Conservation (phyloP, 2,113 vertebrate species). For the Sminthopsis crassicaudata region DNA sequence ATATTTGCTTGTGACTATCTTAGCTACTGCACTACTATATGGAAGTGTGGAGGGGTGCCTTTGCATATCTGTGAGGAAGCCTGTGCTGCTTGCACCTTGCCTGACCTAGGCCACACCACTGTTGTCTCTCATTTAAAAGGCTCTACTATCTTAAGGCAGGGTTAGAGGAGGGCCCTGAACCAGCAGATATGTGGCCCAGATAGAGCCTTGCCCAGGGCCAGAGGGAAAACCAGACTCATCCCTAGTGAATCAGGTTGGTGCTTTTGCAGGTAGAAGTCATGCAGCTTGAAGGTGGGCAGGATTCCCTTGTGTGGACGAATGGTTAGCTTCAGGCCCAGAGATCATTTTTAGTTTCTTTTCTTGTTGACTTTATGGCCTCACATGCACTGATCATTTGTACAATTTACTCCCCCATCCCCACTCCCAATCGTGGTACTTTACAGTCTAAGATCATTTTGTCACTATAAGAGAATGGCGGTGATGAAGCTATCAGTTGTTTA, state of each 20-base stretch:
- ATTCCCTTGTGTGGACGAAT: neutral
- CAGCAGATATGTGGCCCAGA: conserved; percentile 35
- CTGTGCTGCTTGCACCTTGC: neutral
- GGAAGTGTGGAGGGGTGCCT: neutral
- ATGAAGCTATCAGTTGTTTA: conserved; percentile 2
- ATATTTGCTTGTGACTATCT: conserved; percentile 53
- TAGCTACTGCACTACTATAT: neutral
- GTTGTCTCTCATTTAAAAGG: conserved; percentile 20
- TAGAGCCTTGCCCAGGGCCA: neutral
- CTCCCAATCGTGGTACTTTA: neutral
- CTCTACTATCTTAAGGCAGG: conserved; percentile 27
- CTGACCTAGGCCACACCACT: neutral
- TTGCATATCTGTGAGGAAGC: conserved; percentile 56
- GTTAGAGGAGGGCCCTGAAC: conserved; percentile 30
- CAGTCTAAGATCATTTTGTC: neutral
- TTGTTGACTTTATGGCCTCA: neutral
- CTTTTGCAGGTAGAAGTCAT: neutral
- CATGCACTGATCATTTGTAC: neutral
- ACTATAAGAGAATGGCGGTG: neutral
- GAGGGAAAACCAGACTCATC: conserved; percentile 26
- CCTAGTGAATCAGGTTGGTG: neutral
- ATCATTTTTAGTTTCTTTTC: neutral
- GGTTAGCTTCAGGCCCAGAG: neutral
- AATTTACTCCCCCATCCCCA: neutral
- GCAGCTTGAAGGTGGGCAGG: neutral